Percentiles rank a stretch among this genome's conserved stretches.
These are phyloP conservation scores for Trididemnum nubilum DNA, from an alignment of 23 tunicate genomes.

Conservation along the genomic window DNA sequence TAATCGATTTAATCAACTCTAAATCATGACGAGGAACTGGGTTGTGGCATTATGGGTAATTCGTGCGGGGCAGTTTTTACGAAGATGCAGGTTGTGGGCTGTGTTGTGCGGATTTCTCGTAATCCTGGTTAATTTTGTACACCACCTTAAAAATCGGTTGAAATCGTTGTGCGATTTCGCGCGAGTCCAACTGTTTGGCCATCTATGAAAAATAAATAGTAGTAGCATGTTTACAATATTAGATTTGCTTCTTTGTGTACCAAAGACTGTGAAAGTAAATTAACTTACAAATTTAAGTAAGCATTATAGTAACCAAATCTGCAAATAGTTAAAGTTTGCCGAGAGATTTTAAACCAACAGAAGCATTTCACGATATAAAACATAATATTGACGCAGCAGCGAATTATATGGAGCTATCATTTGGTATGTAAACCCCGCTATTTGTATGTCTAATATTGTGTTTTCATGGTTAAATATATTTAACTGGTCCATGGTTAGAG, in stretches of 20 bases:
- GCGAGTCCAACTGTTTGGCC: too few species aligned
- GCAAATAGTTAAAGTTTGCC: constrained; percentile 34
- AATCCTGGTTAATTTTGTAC: too few species aligned
- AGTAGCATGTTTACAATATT: constrained; percentile 36
- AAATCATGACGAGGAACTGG: too few species aligned
- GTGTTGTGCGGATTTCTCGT: too few species aligned
- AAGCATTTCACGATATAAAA: constrained; percentile 66
- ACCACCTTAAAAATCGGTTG: too few species aligned
- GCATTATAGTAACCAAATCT: constrained; percentile 20
- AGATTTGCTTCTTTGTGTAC: constrained; percentile 24
- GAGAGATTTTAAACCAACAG: constrained; percentile 61
- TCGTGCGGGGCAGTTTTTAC: too few species aligned
- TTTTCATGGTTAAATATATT: constrained; percentile 3
- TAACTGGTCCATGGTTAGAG: too few species aligned
- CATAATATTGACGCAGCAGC: constrained; percentile 67
- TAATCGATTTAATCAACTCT: too few species aligned
- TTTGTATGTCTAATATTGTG: constrained; percentile 33
- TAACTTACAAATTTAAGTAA: constrained; percentile 11
- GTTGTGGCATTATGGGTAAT: too few species aligned
- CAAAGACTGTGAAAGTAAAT: constrained; percentile 15
- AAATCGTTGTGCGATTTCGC: too few species aligned
- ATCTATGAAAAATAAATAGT: constrained; percentile 6
- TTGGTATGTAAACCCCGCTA: constrained; percentile 12
- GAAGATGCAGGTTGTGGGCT: too few species aligned
- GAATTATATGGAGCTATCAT: constrained; percentile 5